Evolutionary conservation across 2,797 vertebrate genomes (phyloP).

Genomic region (Alfaro cultratus): DNA sequence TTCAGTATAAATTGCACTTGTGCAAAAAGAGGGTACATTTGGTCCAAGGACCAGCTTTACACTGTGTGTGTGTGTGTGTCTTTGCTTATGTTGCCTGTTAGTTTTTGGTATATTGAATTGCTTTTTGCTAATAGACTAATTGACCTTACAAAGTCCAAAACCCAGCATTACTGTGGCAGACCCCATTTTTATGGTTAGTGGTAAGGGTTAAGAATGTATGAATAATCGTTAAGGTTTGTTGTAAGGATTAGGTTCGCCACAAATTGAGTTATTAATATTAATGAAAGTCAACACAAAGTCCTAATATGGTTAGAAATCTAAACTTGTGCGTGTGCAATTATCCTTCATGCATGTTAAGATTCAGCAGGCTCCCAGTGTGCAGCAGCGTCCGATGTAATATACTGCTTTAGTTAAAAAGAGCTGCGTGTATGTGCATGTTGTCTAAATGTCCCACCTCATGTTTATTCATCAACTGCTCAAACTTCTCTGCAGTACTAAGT

Average conservation of each 20-base stretch:
- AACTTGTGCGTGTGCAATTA: background rate
- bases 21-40: background rate
- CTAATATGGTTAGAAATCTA: background rate
- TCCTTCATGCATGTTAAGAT: conserved; percentile 30
- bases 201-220: background rate
- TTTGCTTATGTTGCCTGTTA: background rate
- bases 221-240: background rate
- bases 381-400: conserved; percentile 13
- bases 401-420: conserved; percentile 28
- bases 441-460: conserved; percentile 65
- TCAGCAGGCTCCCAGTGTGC: conserved; percentile 21
- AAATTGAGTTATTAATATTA: background rate
- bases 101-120: background rate
- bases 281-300: background rate
- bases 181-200: background rate
- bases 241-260: background rate
- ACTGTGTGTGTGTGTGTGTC: background rate
- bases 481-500: conserved; percentile 55
- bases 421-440: conserved; percentile 37
- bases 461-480: conserved; percentile 69
- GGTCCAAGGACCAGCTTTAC: conserved; percentile 11
- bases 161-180: background rate
- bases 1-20: conserved; percentile 10
- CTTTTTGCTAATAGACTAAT: background rate
- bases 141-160: background rate